A percentile compares a stretch with the other conserved stretches of the same genome.
Conservation (phyloP, 2,888 invertebrate species). For the Hemicrepidius hirtus region DNA sequence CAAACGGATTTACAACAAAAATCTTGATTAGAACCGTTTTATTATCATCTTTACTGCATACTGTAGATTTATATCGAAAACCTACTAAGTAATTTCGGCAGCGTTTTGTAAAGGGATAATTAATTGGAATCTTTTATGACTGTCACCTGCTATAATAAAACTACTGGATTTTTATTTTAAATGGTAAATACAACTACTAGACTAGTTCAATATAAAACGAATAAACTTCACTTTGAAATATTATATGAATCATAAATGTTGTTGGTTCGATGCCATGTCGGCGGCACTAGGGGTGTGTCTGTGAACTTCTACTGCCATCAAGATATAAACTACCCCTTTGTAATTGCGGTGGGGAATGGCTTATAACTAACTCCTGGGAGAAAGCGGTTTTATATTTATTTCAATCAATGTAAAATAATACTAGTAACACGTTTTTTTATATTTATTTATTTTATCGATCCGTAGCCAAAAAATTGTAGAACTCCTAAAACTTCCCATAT, state of each 20-base stretch:
- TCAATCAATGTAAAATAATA: no score
- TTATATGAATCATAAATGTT: conserved; percentile 32
- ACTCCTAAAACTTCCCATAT: no score
- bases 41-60: conserved; percentile 17
- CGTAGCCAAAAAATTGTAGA: no score
- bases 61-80: conserved; percentile 22
- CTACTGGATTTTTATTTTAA: conserved; percentile 16
- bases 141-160: conserved; percentile 29
- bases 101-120: conserved; percentile 23
- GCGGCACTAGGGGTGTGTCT: conserved; percentile 32
- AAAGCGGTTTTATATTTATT: not conserved
- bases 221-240: conserved; percentile 15
- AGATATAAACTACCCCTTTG: conserved; percentile 19
- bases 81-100: conserved; percentile 13
- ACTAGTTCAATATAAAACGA: conserved; percentile 9
- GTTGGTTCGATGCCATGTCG: conserved; percentile 34
- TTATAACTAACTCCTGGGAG: not conserved
- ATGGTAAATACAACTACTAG: not conserved
- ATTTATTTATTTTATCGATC: no score
- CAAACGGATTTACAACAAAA: conserved; percentile 3
- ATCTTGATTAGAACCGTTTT: conserved; percentile 16
- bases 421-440: no score
- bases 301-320: conserved; percentile 28
- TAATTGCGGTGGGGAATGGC: conserved; percentile 17
- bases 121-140: conserved; percentile 31